Percentiles rank a stretch among this genome's conserved stretches.
Evolutionary conservation across 2,113 vertebrate species (phyloP).

Genomic region (Erythrolamprus reginae): DNA sequence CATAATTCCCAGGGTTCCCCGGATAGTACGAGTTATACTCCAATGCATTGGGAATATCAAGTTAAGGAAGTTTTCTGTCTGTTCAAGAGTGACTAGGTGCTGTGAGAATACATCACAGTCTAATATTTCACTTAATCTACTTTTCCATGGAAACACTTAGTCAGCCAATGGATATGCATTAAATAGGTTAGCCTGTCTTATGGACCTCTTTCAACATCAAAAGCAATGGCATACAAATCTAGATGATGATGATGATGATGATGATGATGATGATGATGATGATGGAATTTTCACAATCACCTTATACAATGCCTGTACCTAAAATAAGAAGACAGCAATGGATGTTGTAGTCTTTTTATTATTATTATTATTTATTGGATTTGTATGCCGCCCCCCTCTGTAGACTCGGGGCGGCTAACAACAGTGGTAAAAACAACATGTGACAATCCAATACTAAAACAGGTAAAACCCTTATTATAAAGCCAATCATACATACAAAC

Average conservation of each 20-base stretch:
- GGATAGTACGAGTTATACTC: neutral
- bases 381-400: too few relatives aligned
- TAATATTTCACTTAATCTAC: neutral
- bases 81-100: neutral
- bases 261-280: too few relatives aligned
- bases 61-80: neutral
- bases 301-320: neutral
- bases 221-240: too few relatives aligned
- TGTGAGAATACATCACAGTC: neutral
- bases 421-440: too few relatives aligned
- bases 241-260: too few relatives aligned
- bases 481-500: too few relatives aligned
- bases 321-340: neutral
- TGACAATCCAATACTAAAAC: too few relatives aligned
- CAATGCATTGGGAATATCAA: neutral
- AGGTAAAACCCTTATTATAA: too few relatives aligned
- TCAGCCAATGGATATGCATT: neutral
- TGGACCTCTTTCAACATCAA: neutral
- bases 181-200: neutral
- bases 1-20: neutral
- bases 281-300: neutral
- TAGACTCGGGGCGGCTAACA: too few relatives aligned
- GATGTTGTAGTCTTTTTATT: neutral
- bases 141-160: neutral
- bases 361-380: too few relatives aligned